Percentiles rank a stretch among this genome's conserved stretches.
These are phyloP conservation scores for Tillus elongatus DNA, from an alignment of 2,888 invertebrate species.

Conservation along the genomic window DNA sequence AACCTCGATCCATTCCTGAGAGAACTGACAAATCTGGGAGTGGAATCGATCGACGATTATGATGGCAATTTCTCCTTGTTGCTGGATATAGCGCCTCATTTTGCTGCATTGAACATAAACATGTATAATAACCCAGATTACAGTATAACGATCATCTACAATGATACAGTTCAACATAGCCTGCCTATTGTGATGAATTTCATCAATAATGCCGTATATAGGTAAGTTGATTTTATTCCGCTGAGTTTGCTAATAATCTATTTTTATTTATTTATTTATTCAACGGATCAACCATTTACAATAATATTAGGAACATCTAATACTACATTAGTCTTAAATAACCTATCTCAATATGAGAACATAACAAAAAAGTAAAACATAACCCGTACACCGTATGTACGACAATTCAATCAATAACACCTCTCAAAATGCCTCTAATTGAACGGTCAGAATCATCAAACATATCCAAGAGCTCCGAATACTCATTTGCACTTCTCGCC, in stretches of 20 bases:
- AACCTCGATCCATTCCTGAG: slow-evolving; percentile 35
- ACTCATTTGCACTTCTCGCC: no score
- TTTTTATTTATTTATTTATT: no score
- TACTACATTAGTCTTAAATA: no score
- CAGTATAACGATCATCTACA: slow-evolving; percentile 58
- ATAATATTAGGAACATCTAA: no score
- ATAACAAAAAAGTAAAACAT: no score
- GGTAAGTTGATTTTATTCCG: slow-evolving; percentile 43
- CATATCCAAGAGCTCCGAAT: no score
- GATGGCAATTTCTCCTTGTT: slow-evolving; percentile 59
- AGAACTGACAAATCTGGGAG: slow-evolving; percentile 34
- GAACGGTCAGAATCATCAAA: no score
- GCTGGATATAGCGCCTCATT: slow-evolving; percentile 53
- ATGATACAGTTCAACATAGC: slow-evolving; percentile 71
- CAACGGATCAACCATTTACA: no score
- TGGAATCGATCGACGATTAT: slow-evolving; percentile 44
- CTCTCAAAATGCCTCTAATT: no score
- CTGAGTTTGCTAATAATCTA: background rate
- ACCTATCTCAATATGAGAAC: no score
- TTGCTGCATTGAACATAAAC: slow-evolving; percentile 57
- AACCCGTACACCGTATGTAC: no score
- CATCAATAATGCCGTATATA: slow-evolving; percentile 60
- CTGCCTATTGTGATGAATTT: slow-evolving; percentile 67
- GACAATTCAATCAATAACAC: no score
- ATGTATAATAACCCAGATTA: slow-evolving; percentile 46